Evolutionary conservation across 2,113 vertebrate genomes (phyloP).

Genomic region (Oryzias woworae): DNA sequence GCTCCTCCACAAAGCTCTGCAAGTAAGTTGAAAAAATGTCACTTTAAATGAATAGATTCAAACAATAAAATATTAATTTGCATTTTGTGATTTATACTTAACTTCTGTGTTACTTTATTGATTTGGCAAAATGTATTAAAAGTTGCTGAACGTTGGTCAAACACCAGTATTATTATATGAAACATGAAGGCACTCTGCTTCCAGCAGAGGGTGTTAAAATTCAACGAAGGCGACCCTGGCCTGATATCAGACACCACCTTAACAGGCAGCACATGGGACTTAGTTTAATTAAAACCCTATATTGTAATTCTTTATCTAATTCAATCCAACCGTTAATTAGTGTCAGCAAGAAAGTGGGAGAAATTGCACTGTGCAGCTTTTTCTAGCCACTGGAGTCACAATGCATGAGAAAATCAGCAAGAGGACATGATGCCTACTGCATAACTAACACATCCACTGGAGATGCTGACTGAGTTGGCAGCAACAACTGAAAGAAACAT

Average conservation of each 20-base stretch:
- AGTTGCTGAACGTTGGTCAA: too few species aligned
- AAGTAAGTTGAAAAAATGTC: slow-evolving; percentile 2
- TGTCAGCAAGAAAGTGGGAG: slow-evolving; percentile 64
- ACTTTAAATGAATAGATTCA: neutral
- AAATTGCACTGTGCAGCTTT: slow-evolving; percentile 68
- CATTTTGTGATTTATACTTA: slow-evolving; percentile 7
- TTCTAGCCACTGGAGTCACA: slow-evolving; percentile 54
- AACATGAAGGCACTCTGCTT: slow-evolving; percentile 43
- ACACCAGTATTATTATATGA: slow-evolving; percentile 10
- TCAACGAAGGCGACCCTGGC: slow-evolving; percentile 33
- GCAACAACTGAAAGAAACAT: slow-evolving; percentile 38
- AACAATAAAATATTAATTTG: neutral
- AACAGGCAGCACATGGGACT: slow-evolving; percentile 64
- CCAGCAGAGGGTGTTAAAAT: slow-evolving; percentile 72
- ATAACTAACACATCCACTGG: slow-evolving; percentile 56
- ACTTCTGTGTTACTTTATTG: neutral
- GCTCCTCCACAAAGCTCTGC: slow-evolving; percentile 65
- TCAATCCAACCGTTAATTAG: slow-evolving; percentile 75
- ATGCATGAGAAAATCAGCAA: slow-evolving; percentile 64
- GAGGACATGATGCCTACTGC: slow-evolving; percentile 61
- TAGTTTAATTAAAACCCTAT: slow-evolving; percentile 76
- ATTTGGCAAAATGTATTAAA: too few species aligned
- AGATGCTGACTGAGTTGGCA: slow-evolving; percentile 60
- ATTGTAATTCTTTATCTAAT: slow-evolving; percentile 75
- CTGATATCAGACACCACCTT: slow-evolving; percentile 50